Conservation (phyloP, 2,888 invertebrate species). For the Schizotus pectinicornis region DNA sequence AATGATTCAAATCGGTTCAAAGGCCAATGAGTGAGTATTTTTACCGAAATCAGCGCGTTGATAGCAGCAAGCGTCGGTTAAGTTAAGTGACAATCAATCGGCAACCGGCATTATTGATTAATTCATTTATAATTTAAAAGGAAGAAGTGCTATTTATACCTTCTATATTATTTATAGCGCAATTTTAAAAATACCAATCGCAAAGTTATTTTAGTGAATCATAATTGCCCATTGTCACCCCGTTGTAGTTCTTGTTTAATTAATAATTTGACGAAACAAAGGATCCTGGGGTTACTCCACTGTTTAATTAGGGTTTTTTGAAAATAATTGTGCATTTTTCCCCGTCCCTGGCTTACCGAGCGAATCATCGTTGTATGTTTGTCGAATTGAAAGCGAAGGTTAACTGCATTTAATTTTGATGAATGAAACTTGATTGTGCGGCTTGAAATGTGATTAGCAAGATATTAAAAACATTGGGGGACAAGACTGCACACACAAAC, state of each 20-base stretch:
- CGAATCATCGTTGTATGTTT: conserved; percentile 9
- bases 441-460: conserved; percentile 1
- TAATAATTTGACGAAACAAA: too few species aligned
- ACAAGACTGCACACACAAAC: too few species aligned
- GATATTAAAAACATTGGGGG: not conserved
- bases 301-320: too few species aligned
- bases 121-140: conserved; percentile 4
- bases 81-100: not conserved
- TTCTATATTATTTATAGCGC: not conserved
- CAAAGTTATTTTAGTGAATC: not conserved
- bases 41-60: too few species aligned
- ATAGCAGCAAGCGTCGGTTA: conserved; percentile 2
- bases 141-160: conserved; percentile 9
- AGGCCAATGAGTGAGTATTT: not conserved
- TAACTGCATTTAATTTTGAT: conserved; percentile 10
- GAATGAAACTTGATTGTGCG: conserved; percentile 12
- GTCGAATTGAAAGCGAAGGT: conserved; percentile 12
- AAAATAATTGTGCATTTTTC: too few species aligned
- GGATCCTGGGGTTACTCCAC: not conserved
- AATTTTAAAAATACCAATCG: not conserved
- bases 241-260: not conserved
- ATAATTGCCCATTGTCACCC: not conserved
- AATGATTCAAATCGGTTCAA: not conserved
- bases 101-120: conserved; percentile 7
- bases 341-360: too few species aligned